These are phyloP conservation scores for Abscondita cerata DNA, from an alignment of 2,888 invertebrate species.

Conservation along the genomic window DNA sequence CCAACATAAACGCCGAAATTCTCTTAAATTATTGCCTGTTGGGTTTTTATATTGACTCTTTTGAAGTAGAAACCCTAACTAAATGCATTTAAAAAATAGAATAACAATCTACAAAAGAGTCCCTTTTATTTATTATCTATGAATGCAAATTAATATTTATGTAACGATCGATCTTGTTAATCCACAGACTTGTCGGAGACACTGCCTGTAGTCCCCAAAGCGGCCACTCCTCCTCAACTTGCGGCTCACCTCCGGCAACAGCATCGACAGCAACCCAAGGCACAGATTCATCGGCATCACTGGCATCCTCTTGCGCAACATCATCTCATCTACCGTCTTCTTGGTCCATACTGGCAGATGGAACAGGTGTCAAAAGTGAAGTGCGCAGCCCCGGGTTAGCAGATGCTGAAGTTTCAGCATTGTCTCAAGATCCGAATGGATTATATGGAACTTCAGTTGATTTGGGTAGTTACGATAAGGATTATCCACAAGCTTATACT, in stretches of 20 bases:
- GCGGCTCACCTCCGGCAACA: constrained; percentile 63
- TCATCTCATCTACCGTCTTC: constrained; percentile 53
- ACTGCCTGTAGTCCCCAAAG: constrained; percentile 63
- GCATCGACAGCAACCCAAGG: constrained; percentile 46
- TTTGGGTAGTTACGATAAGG: constrained; percentile 55
- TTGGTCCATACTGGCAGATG: constrained; percentile 54
- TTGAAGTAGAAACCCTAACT: too few relatives aligned
- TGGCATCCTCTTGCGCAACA: constrained; percentile 48
- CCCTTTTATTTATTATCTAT: too few relatives aligned
- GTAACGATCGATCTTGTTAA: too few relatives aligned
- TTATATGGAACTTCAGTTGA: constrained; percentile 56
- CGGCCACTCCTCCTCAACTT: constrained; percentile 66
- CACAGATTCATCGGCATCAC: constrained; percentile 49
- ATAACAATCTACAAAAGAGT: too few relatives aligned
- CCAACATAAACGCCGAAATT: too few relatives aligned
- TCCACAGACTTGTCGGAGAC: constrained; percentile 58
- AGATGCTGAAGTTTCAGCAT: constrained; percentile 59
- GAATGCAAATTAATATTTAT: too few relatives aligned
- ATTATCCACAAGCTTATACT: constrained; percentile 64
- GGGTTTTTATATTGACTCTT: too few relatives aligned
- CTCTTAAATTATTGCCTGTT: too few relatives aligned
- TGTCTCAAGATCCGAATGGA: constrained; percentile 52
- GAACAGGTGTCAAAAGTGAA: constrained; percentile 71
- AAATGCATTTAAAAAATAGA: too few relatives aligned
- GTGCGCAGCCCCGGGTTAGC: constrained; percentile 73